These are phyloP conservation scores for Bicyclus anynana DNA, from an alignment of 1,140 invertebrate genomes.

Conservation along the genomic window DNA sequence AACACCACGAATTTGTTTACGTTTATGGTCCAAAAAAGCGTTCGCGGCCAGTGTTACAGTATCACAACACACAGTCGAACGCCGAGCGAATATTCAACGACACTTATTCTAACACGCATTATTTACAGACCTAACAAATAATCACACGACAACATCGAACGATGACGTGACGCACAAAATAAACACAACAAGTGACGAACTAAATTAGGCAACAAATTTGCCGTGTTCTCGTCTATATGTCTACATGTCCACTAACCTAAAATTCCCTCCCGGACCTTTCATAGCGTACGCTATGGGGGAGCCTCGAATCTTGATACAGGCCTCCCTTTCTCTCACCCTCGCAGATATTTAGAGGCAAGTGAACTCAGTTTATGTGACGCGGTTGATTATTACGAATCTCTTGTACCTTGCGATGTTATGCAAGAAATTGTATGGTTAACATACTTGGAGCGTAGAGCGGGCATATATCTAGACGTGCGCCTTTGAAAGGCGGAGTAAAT, in stretches of 20 bases:
- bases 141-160: constrained; percentile 64
- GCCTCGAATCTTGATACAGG: constrained; percentile 59
- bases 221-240: constrained; percentile 76
- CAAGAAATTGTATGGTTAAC: constrained; percentile 27
- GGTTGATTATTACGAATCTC: constrained; percentile 69
- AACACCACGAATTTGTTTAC: constrained; percentile 16
- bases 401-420: constrained; percentile 39
- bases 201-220: constrained; percentile 77
- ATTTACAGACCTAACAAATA: constrained; percentile 39
- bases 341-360: constrained; percentile 63
- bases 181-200: constrained; percentile 75
- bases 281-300: constrained; percentile 64
- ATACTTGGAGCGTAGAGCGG: background rate
- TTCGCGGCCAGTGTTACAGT: background rate
- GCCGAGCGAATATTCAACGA: constrained; percentile 1
- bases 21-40: background rate
- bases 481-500: background rate
- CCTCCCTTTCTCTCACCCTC: constrained; percentile 70
- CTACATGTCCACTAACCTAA: constrained; percentile 78
- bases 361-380: constrained; percentile 64
- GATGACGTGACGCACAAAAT: constrained; percentile 72
- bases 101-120: constrained; percentile 26
- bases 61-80: background rate
- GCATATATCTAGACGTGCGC: background rate
- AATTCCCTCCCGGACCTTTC: constrained; percentile 66